Percentiles rank a stretch among this genome's conserved stretches.
Evolutionary conservation across 2,797 vertebrate genomes (phyloP).

Genomic region (Notolepis coatsorum): DNA sequence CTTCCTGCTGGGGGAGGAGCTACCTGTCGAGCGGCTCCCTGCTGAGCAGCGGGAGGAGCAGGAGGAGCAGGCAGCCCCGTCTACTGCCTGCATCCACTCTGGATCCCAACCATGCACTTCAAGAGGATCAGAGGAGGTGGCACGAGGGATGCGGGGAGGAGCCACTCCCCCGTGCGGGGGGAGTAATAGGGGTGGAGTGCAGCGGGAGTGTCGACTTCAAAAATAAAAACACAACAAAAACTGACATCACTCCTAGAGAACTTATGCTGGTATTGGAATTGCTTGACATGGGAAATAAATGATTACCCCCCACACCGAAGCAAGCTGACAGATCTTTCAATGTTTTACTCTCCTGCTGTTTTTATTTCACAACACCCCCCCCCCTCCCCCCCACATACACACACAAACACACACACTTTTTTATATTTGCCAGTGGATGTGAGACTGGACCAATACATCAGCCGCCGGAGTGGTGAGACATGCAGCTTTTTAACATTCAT

Average conservation of each 20-base stretch:
- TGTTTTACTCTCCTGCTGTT: slow-evolving; percentile 39
- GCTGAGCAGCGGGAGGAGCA: slow-evolving; percentile 66
- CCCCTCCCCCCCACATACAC: slow-evolving; percentile 24
- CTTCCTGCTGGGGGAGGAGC: slow-evolving; percentile 58
- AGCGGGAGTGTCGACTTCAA: neutral
- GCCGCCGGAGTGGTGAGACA: slow-evolving; percentile 41
- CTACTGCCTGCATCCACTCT: slow-evolving; percentile 47
- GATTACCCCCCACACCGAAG: slow-evolving; percentile 3
- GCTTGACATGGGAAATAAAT: neutral
- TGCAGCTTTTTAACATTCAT: slow-evolving; percentile 62
- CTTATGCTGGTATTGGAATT: no score
- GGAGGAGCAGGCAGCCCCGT: slow-evolving; percentile 55
- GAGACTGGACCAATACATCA: slow-evolving; percentile 51
- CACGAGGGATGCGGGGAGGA: slow-evolving; percentile 42
- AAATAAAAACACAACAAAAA: no score
- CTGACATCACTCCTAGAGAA: no score
- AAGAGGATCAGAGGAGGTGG: slow-evolving; percentile 15
- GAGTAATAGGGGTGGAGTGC: neutral
- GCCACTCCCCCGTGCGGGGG: slow-evolving; percentile 26
- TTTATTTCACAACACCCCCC: slow-evolving; percentile 7
- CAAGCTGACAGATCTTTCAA: slow-evolving; percentile 36
- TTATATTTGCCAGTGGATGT: no score
- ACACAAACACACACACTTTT: no score
- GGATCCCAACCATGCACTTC: slow-evolving; percentile 55
- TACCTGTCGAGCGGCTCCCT: slow-evolving; percentile 59